A percentile compares a stretch with the other conserved stretches of the same genome.
Evolutionary conservation across 2,888 invertebrate species (phyloP).

Genomic region (Aphodius sticticus): DNA sequence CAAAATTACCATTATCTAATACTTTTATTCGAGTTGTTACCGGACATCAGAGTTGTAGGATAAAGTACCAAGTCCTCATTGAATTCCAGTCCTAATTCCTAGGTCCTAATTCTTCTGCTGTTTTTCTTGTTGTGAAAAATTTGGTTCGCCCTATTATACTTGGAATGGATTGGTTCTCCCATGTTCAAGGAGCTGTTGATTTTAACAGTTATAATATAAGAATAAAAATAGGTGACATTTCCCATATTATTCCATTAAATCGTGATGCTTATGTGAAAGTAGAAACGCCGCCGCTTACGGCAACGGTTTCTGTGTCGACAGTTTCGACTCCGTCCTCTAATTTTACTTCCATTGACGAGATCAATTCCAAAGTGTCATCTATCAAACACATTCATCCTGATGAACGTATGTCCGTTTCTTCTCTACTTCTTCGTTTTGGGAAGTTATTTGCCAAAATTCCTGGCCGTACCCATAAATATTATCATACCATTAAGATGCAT

Average conservation of each 20-base stretch:
- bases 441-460: slow-evolving; percentile 38
- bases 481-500: slow-evolving; percentile 41
- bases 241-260: not conserved
- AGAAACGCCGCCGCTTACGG: too few relatives aligned
- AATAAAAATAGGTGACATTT: not conserved
- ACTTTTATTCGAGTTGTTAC: slow-evolving; percentile 35
- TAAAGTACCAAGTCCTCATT: slow-evolving; percentile 33
- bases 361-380: not conserved
- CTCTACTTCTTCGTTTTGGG: slow-evolving; percentile 8
- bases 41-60: slow-evolving; percentile 36
- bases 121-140: slow-evolving; percentile 39
- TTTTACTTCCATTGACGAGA: not conserved
- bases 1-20: slow-evolving; percentile 38
- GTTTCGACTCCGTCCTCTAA: not conserved
- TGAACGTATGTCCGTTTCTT: not conserved
- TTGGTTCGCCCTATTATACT: slow-evolving; percentile 40
- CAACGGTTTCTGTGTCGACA: not conserved
- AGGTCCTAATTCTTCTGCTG: slow-evolving; percentile 10
- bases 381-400: not conserved
- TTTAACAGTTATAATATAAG: slow-evolving; percentile 12
- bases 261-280: not conserved
- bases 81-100: slow-evolving; percentile 25
- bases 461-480: slow-evolving; percentile 38
- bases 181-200: slow-evolving; percentile 31
- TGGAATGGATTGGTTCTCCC: slow-evolving; percentile 35